A percentile compares a stretch with the other conserved stretches of the same genome.
Evolutionary conservation across 1,140 invertebrate genomes (phyloP).

Genomic region (Globodera ellingtonae): DNA sequence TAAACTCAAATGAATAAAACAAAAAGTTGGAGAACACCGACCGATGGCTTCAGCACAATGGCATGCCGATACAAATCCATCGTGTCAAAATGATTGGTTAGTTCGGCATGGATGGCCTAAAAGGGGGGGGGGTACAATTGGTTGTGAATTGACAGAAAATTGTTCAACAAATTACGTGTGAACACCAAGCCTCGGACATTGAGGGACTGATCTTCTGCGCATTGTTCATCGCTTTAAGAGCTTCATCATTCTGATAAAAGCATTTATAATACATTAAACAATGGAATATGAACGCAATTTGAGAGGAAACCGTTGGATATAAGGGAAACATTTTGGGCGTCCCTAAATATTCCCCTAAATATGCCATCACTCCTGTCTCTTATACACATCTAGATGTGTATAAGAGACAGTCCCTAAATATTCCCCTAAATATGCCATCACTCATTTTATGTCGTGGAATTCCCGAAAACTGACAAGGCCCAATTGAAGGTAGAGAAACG

Average conservation of each 20-base stretch:
- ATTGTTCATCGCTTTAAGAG: constrained; percentile 37
- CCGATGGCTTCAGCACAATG: constrained; percentile 45
- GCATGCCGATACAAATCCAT: constrained; percentile 48
- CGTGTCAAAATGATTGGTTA: constrained; percentile 38
- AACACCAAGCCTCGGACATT: constrained; percentile 48
- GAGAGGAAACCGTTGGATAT: no score
- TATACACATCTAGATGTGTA: no score
- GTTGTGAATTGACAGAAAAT: neutral
- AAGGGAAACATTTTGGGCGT: no score
- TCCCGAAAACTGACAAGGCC: constrained; percentile 39
- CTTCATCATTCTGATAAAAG: constrained; percentile 42
- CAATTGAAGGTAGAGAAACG: constrained; percentile 37
- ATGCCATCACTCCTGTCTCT: no score
- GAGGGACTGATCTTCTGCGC: constrained; percentile 53
- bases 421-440: no score
- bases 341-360: no score
- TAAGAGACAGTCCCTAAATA: no score
- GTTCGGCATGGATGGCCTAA: constrained; percentile 49
- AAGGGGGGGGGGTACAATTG: neutral
- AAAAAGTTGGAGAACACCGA: constrained; percentile 31
- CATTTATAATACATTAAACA: neutral
- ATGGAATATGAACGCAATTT: neutral
- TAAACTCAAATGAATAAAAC: constrained; percentile 26
- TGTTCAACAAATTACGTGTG: constrained; percentile 29
- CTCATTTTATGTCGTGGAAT: no score